phyloP scores from a whole-genome alignment of 2,797 vertebrate species.

The Champsocephalus gunnari region DNA sequence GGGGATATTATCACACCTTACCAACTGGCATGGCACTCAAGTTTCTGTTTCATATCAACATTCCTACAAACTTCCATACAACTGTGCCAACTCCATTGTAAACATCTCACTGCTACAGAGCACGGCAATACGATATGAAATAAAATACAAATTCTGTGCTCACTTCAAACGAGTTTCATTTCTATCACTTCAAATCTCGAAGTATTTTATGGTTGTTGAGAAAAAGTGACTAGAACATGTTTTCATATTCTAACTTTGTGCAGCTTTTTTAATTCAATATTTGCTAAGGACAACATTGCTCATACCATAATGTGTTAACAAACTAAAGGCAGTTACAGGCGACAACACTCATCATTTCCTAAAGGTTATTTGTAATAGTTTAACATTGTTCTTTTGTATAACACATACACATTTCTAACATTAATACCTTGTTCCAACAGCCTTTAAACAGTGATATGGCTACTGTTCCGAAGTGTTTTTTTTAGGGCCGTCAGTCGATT shows the following conservation, averaged over 20 bases:
- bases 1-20: constrained; percentile 4
- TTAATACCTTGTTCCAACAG: neutral
- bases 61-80: constrained; percentile 6
- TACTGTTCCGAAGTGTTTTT: neutral
- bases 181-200: neutral
- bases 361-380: neutral
- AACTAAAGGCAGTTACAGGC: too few species aligned
- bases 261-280: neutral
- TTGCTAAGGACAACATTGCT: neutral
- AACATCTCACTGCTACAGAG: neutral
- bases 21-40: neutral
- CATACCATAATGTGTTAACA: neutral
- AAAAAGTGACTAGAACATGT: neutral
- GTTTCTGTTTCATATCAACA: constrained; percentile 4
- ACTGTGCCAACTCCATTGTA: neutral
- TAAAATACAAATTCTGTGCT: neutral
- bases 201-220: neutral
- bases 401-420: neutral
- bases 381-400: neutral
- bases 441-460: constrained; percentile 5
- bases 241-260: neutral
- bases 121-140: neutral
- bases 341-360: neutral
- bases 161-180: neutral
- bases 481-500: too few species aligned